Percentiles rank a stretch among this genome's conserved stretches.
Evolutionary conservation across 2,113 vertebrate genomes (phyloP).

Genomic region (Bungarus multicinctus): DNA sequence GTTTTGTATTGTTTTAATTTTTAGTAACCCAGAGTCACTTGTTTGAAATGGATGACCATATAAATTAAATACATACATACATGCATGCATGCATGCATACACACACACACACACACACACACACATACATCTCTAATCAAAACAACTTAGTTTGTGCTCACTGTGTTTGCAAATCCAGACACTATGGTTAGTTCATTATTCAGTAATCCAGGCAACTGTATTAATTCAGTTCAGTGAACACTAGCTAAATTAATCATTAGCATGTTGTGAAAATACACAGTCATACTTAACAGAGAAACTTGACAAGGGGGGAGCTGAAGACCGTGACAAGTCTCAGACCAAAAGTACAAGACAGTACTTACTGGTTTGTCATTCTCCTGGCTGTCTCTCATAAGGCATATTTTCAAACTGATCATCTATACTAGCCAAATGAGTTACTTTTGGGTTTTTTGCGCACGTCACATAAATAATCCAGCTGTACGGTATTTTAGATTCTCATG

Average conservation of each 20-base stretch:
- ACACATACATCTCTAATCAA: neutral
- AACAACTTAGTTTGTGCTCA: neutral
- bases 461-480: neutral
- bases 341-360: neutral
- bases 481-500: neutral
- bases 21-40: neutral
- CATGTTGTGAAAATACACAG: neutral
- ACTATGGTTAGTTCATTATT: neutral
- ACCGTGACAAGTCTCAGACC: neutral
- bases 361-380: neutral
- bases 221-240: neutral
- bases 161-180: neutral
- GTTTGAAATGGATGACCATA: neutral
- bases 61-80: neutral
- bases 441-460: neutral
- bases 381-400: neutral
- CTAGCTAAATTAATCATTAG: neutral
- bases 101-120: neutral
- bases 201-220: neutral
- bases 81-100: too few relatives aligned
- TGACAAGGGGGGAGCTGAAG: neutral
- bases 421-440: neutral
- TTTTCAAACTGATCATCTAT: neutral
- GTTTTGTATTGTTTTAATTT: neutral
- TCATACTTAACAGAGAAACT: neutral